Conservation (phyloP, 2,113 vertebrate species). For the Apaloderma vittatum region DNA sequence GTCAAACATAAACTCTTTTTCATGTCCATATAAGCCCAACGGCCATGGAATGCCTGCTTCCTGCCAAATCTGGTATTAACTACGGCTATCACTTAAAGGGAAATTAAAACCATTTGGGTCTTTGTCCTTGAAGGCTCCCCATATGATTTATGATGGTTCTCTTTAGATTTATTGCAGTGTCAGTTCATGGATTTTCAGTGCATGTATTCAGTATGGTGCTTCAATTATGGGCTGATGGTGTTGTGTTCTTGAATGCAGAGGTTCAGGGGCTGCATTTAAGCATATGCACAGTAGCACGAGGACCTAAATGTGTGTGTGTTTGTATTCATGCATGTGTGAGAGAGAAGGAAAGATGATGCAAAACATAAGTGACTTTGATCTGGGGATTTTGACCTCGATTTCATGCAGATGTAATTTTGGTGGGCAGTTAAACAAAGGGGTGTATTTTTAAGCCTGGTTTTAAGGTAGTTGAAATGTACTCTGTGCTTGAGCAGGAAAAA, state of each 20-base stretch:
- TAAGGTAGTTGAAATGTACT: not conserved
- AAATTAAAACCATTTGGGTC: constrained; percentile 38
- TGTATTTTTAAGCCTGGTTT: not conserved
- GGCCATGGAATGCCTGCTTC: constrained; percentile 8
- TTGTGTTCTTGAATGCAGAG: not conserved
- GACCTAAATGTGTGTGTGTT: fast-evolving
- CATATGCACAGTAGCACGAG: not conserved
- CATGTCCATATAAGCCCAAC: not conserved
- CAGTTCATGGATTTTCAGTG: not conserved
- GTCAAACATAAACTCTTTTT: constrained; percentile 55
- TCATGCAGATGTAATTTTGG: not conserved
- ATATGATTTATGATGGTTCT: not conserved
- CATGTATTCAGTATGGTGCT: not conserved
- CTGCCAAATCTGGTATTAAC: constrained; percentile 40
- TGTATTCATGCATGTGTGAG: fast-evolving
- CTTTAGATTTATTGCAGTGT: not conserved
- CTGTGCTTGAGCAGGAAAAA: not conserved
- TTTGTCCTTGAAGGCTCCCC: constrained; percentile 6
- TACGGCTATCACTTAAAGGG: not conserved
- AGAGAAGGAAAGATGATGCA: not conserved
- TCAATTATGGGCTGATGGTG: fast-evolving
- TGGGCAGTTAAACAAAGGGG: not conserved
- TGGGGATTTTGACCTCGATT: not conserved
- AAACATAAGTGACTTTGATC: not conserved
- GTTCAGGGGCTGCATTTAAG: not conserved